Conservation (phyloP, 2,797 vertebrate genomes). For the Trachops cirrhosus region DNA sequence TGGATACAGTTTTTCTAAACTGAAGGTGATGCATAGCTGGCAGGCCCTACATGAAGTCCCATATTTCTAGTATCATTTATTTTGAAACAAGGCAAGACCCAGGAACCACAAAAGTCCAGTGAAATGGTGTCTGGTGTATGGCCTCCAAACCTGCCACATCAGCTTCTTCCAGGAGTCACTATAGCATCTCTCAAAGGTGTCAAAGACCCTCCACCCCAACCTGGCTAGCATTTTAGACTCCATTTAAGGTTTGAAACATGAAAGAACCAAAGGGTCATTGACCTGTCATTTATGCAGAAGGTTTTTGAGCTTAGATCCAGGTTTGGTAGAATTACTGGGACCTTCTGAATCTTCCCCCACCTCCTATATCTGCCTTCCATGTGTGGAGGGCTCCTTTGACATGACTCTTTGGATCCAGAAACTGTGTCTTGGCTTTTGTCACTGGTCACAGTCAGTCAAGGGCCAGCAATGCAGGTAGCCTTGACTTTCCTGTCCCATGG, state of each 20-base stretch:
- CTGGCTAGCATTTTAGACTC: not conserved
- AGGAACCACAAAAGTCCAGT: fast-evolving
- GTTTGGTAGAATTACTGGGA: not conserved
- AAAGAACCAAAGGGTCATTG: not conserved
- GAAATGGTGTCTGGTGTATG: fast-evolving
- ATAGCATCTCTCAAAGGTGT: fast-evolving
- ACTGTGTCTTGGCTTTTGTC: not conserved
- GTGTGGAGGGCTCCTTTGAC: fast-evolving
- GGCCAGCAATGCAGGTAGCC: not conserved
- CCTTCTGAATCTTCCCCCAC: too few relatives aligned
- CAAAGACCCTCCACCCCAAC: fast-evolving
- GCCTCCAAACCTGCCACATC: fast-evolving
- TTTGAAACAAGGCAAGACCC: fast-evolving
- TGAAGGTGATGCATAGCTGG: fast-evolving
- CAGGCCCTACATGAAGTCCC: fast-evolving
- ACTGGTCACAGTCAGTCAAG: fast-evolving
- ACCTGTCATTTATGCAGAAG: fast-evolving
- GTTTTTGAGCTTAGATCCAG: not conserved
- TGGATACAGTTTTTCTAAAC: not conserved
- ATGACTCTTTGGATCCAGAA: too few relatives aligned
- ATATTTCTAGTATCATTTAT: too few relatives aligned
- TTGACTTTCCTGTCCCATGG: not conserved
- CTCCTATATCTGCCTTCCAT: fast-evolving
- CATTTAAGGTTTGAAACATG: fast-evolving
- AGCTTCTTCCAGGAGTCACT: fast-evolving